Evolutionary conservation across 2,113 vertebrate genomes (phyloP).

Genomic region (Nothobranchius kuhntae): DNA sequence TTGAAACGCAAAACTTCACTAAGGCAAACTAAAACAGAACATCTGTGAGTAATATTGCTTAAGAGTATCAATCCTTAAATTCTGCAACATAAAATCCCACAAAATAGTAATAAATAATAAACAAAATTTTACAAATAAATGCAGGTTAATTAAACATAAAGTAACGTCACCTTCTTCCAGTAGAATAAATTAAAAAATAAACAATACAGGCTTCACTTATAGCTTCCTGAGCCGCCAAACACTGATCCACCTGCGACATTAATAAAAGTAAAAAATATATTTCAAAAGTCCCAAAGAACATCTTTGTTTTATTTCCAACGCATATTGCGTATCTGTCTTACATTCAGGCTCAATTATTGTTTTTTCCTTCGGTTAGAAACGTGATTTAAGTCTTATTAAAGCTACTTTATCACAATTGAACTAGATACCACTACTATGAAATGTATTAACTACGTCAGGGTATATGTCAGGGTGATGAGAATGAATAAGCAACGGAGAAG

Average conservation of each 20-base stretch:
- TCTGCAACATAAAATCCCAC: too few relatives aligned
- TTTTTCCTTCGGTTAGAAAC: background rate
- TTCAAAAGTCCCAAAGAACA: background rate
- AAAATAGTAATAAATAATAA: too few relatives aligned
- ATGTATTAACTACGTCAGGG: background rate
- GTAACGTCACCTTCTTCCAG: too few relatives aligned
- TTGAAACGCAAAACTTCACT: background rate
- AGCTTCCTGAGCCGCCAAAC: background rate
- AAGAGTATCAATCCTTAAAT: too few relatives aligned
- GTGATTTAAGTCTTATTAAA: background rate
- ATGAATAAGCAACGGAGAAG: slow-evolving; percentile 38
- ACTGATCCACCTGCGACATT: background rate
- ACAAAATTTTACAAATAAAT: too few relatives aligned
- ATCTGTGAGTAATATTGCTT: background rate
- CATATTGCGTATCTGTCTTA: background rate
- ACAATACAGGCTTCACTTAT: slow-evolving; percentile 29
- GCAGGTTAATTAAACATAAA: too few relatives aligned
- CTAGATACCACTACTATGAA: background rate
- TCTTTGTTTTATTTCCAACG: background rate
- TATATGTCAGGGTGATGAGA: slow-evolving; percentile 6
- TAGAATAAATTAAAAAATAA: background rate
- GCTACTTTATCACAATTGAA: background rate
- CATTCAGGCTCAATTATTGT: too few relatives aligned
- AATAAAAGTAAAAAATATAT: background rate
- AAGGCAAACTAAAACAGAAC: background rate